Evolutionary conservation across 2,888 invertebrate species (phyloP).

Genomic region (Nephrotoma appendiculata): DNA sequence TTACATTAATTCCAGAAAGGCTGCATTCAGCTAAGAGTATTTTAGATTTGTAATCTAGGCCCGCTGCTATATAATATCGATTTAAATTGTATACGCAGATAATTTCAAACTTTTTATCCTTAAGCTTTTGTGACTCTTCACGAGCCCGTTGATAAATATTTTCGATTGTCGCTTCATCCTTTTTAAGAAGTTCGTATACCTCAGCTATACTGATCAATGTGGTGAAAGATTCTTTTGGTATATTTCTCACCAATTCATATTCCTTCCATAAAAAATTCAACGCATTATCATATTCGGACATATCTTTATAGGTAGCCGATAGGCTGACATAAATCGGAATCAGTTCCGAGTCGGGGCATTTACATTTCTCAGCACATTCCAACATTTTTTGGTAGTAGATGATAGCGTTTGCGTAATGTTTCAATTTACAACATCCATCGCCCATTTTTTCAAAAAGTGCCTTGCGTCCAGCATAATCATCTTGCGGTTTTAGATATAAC

Average conservation of each 20-base stretch:
- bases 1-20: conserved; percentile 35
- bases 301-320: conserved; percentile 72
- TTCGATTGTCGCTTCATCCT: conserved; percentile 45
- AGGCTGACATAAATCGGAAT: conserved; percentile 58
- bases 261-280: conserved; percentile 60
- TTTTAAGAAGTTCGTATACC: conserved; percentile 44
- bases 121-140: conserved; percentile 37
- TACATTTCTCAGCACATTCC: conserved; percentile 44
- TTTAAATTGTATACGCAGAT: conserved; percentile 40
- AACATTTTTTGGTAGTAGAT: conserved; percentile 72
- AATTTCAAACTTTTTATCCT: conserved; percentile 40
- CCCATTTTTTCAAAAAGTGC: conserved; percentile 68
- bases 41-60: conserved; percentile 37
- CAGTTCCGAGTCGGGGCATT: conserved; percentile 39
- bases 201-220: conserved; percentile 65
- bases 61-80: conserved; percentile 39
- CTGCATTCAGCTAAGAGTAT: conserved; percentile 36
- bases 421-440: conserved; percentile 60
- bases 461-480: conserved; percentile 43
- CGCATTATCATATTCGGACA: conserved; percentile 54
- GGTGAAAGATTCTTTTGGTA: conserved; percentile 52
- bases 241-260: conserved; percentile 47
- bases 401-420: conserved; percentile 55
- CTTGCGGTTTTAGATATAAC: conserved; percentile 41
- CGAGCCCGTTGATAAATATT: conserved; percentile 50